A percentile compares a stretch with the other conserved stretches of the same genome.
Conservation (phyloP, 1,140 invertebrate species). For the Copidosoma floridanum region DNA sequence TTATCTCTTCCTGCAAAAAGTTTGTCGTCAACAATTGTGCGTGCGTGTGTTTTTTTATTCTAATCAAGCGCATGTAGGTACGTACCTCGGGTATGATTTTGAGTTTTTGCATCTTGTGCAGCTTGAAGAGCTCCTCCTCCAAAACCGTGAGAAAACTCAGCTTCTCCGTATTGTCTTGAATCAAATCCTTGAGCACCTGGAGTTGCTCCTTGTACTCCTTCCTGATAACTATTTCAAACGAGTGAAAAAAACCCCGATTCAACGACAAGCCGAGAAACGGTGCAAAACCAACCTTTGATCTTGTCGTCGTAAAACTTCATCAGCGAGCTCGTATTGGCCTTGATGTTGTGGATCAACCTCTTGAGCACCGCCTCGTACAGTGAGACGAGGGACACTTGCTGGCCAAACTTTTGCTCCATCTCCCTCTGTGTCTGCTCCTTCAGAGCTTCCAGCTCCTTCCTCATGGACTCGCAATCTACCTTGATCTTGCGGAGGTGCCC, state of each 20-base stretch:
- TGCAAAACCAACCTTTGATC: constrained; percentile 41
- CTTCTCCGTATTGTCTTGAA: constrained; percentile 60
- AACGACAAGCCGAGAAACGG: no score
- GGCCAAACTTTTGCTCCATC: constrained; percentile 62
- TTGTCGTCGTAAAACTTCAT: constrained; percentile 48
- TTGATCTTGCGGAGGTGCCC: constrained; percentile 59
- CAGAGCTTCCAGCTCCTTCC: constrained; percentile 53
- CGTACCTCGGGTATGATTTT: constrained; percentile 36
- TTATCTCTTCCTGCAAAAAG: constrained; percentile 35
- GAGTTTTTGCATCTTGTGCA: constrained; percentile 48
- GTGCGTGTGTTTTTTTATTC: not conserved
- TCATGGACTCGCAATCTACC: constrained; percentile 60
- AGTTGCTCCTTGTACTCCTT: constrained; percentile 43
- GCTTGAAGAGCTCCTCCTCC: constrained; percentile 58
- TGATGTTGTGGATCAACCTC: constrained; percentile 57
- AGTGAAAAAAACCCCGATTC: not conserved
- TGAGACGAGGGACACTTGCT: constrained; percentile 56
- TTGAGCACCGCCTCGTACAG: constrained; percentile 61
- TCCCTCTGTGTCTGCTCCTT: constrained; percentile 55
- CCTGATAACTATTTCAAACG: constrained; percentile 36
- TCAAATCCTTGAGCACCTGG: constrained; percentile 49
- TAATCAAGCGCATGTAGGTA: no score
- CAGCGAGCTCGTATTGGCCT: constrained; percentile 53
- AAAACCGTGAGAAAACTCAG: constrained; percentile 59
- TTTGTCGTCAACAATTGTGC: not conserved